Evolutionary conservation across 1,140 invertebrate species (phyloP).

Genomic region (Elymnias hypermnestra): DNA sequence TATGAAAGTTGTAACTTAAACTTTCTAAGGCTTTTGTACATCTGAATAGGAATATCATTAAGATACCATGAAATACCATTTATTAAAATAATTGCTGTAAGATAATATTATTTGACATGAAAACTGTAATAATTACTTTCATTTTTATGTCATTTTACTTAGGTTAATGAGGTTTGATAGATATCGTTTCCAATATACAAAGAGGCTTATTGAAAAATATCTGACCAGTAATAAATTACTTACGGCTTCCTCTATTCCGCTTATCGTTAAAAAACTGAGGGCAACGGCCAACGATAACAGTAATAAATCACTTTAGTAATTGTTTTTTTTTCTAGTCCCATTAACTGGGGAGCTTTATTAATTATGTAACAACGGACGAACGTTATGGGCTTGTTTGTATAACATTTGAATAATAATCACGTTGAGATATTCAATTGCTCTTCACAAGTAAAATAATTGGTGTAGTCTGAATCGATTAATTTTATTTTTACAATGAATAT

Average conservation of each 20-base stretch:
- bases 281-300: slow-evolving; percentile 44
- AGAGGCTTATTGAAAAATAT: slow-evolving; percentile 54
- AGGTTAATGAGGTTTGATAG: slow-evolving; percentile 16
- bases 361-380: slow-evolving; percentile 18
- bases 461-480: too few species aligned
- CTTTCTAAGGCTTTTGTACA: too few species aligned
- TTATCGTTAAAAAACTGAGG: slow-evolving; percentile 51
- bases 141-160: too few species aligned
- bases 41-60: too few species aligned
- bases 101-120: too few species aligned
- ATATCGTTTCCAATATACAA: slow-evolving; percentile 12
- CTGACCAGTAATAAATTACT: slow-evolving; percentile 50
- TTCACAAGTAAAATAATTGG: neutral
- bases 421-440: neutral
- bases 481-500: too few species aligned
- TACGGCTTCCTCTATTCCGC: slow-evolving; percentile 51
- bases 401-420: slow-evolving; percentile 5
- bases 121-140: too few species aligned
- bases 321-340: slow-evolving; percentile 35
- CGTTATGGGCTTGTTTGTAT: slow-evolving; percentile 5
- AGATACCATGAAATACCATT: too few species aligned
- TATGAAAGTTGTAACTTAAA: too few species aligned
- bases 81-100: too few species aligned
- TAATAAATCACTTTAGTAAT: slow-evolving; percentile 55
- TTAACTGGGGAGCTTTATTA: slow-evolving; percentile 17